Evolutionary conservation across 2,888 invertebrate species (phyloP).

Genomic region (Volucella inflata): DNA sequence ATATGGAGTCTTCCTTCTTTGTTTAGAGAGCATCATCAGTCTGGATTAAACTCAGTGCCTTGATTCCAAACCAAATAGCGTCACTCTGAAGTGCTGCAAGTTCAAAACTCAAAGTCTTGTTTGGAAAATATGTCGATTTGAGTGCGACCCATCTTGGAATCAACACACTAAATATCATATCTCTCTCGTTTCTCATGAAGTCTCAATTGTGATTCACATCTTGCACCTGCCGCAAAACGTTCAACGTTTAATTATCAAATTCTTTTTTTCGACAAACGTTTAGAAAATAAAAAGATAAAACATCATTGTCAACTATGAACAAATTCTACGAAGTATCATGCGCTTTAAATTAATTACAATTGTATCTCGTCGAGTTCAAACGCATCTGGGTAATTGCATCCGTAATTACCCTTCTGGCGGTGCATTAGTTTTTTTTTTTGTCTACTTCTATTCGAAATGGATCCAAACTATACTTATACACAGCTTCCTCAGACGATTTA

Average conservation of each 20-base stretch:
- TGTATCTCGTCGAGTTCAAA: conserved; percentile 46
- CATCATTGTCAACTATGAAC: conserved; percentile 26
- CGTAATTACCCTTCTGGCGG: conserved; percentile 52
- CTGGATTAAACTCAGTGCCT: no score
- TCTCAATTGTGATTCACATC: no score
- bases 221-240: not conserved
- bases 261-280: conserved; percentile 26
- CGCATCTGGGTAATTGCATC: conserved; percentile 53
- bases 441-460: conserved; percentile 52
- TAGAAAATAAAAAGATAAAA: conserved; percentile 20
- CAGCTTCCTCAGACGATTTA: conserved; percentile 29
- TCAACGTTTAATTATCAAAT: conserved; percentile 64
- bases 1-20: no score
- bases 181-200: no score
- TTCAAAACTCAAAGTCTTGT: no score
- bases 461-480: conserved; percentile 42
- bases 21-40: no score
- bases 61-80: no score
- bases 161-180: no score
- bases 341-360: conserved; percentile 68
- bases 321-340: conserved; percentile 48
- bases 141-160: no score
- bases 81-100: no score
- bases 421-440: conserved; percentile 45
- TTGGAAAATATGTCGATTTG: no score